Base-by-base conservation (phyloP, 1,140 invertebrate species). In the Parapsyche elsis region DNA sequence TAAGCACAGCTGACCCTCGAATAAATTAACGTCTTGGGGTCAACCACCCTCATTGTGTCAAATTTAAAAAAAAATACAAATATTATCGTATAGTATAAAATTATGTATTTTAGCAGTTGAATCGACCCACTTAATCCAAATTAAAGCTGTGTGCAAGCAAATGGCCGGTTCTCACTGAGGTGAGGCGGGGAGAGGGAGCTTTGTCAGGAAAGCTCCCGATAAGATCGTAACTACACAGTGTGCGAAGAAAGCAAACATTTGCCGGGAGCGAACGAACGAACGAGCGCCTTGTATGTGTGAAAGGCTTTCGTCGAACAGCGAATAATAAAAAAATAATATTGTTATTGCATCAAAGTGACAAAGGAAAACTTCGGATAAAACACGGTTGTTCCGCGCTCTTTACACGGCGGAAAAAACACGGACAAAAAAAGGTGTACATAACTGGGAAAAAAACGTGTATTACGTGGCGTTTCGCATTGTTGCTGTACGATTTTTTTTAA, bases 21-120 rank as follows among this genome's bases (percentile, higher is more conserved):
- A 67, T 67, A 67, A 67, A 67, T 67, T 67, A 67, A 67, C 64
- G 64, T 67, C 64, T 30, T 30, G 64, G 4, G 9, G n/a, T 9
- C 21, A 53, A 53, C 49, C 49, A 10, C 49, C 49, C 16, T 10
- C 2, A 10, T 53, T 53, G 16, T 10, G 49, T 16, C 49, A 53
- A 53, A 38, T 7, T 4, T 7, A 38, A 38, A 38, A 38, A 38
- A 38, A 38, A 38, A 38, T 4, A 38, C 30, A 38, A 38, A 38
- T 38, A 38, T n/a, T n/a, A n/a, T n/a, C n/a, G n/a, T n/a, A n/a
- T 7, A 7, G 30, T 7, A 38, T 38, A 7, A 7, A 38, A 38
- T 38, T 38, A 38, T 38, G 30, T 7, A 7, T 4, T 4, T 38
- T 38, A 38, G 30, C 30, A 7, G 7, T 38, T 38, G 30, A 7